Conservation (phyloP, 1,140 invertebrate species). For the Orchesella cincta region DNA sequence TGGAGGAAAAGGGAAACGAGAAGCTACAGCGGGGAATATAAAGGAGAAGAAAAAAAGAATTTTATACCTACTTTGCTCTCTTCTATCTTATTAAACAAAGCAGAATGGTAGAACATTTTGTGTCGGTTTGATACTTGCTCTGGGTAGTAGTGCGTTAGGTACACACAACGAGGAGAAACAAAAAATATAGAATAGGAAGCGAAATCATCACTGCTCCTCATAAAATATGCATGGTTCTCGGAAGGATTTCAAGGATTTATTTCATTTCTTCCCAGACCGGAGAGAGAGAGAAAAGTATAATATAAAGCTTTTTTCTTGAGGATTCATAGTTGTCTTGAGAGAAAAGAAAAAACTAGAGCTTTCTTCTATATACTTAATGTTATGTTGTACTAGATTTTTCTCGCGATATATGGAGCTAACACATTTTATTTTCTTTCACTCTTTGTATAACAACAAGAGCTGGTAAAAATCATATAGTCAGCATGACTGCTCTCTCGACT, state of each 20-base stretch:
- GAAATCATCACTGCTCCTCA: slow-evolving; percentile 15
- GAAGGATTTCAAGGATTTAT: slow-evolving; percentile 39
- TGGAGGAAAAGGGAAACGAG: no score
- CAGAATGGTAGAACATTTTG: no score
- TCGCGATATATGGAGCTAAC: neutral
- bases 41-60: no score
- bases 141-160: no score
- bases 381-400: neutral
- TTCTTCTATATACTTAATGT: neutral
- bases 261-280: slow-evolving; percentile 30
- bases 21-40: no score
- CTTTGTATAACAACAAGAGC: neutral
- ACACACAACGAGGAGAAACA: no score
- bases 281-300: neutral
- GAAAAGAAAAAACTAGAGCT: neutral
- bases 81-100: no score
- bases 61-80: no score
- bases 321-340: neutral
- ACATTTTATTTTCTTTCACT: neutral
- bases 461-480: neutral
- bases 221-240: slow-evolving; percentile 43
- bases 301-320: neutral
- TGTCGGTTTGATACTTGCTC: no score
- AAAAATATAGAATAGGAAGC: neutral
- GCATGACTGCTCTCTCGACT: no score